Percentiles rank a stretch among this genome's conserved stretches.
These are phyloP conservation scores for Dendroctonus ponderosae DNA, from an alignment of 1,140 invertebrate genomes.

Conservation along the genomic window DNA sequence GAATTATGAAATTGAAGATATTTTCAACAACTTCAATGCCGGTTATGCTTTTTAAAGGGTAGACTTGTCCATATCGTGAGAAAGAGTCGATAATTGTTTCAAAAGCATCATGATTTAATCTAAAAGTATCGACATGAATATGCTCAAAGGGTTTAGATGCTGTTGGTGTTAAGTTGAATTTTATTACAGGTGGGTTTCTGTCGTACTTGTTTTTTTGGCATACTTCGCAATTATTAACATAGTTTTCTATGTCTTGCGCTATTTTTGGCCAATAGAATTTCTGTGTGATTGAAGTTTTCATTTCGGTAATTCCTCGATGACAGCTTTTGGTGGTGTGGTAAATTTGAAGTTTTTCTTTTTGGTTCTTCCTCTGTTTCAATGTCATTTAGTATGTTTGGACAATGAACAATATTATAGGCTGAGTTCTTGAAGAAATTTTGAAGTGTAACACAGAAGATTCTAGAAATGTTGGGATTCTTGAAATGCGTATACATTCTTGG, in stretches of 20 bases:
- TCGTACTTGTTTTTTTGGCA: too few relatives aligned
- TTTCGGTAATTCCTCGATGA: conserved; percentile 38
- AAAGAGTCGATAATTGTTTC: too few relatives aligned
- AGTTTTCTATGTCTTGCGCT: conserved; percentile 28
- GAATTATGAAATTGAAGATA: too few relatives aligned
- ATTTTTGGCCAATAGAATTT: conserved; percentile 37
- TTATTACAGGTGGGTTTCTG: too few relatives aligned
- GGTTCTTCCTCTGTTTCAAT: conserved; percentile 24
- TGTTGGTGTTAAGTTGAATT: too few relatives aligned
- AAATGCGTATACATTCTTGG: conserved; percentile 30
- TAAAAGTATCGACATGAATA: too few relatives aligned
- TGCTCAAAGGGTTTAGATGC: too few relatives aligned
- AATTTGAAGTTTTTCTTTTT: conserved; percentile 34
- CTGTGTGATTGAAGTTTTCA: conserved; percentile 19
- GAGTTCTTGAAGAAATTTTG: conserved; percentile 35
- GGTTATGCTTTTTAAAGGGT: too few relatives aligned
- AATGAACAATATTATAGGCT: conserved; percentile 32
- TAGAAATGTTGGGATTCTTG: background rate
- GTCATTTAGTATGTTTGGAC: conserved; percentile 23
- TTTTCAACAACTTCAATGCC: too few relatives aligned
- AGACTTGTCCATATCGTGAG: too few relatives aligned
- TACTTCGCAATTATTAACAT: too few relatives aligned
- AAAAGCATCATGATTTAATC: too few relatives aligned
- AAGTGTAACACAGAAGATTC: conserved; percentile 16
- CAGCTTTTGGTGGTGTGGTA: conserved; percentile 36